A percentile compares a stretch with the other conserved stretches of the same genome.
Evolutionary conservation across 2,888 invertebrate species (phyloP).

Genomic region (Diplazon laetatorius): DNA sequence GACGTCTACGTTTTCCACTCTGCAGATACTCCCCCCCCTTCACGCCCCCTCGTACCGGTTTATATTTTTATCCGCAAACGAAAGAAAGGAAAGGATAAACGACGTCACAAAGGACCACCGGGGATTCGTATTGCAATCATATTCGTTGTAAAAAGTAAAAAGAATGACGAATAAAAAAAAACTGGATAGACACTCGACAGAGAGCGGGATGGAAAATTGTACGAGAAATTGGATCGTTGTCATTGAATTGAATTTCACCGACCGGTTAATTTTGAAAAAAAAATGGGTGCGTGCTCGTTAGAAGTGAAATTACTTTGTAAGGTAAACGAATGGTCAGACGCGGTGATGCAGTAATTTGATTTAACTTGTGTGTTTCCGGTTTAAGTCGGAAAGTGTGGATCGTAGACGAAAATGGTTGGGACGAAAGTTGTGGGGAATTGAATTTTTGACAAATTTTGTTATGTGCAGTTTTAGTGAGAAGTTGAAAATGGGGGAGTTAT

Average conservation of each 20-base stretch:
- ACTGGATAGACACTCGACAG: no score
- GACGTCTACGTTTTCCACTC: constrained; percentile 11
- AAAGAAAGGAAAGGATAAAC: constrained; percentile 13
- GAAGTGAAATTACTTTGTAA: neutral
- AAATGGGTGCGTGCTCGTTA: neutral
- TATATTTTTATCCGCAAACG: neutral
- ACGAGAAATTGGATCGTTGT: neutral
- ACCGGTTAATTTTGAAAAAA: neutral
- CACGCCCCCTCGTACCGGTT: no score
- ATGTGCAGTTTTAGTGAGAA: no score
- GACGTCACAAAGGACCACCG: constrained; percentile 23
- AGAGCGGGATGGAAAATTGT: neutral
- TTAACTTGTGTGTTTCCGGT: no score
- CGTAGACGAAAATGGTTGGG: no score
- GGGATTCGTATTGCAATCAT: constrained; percentile 20
- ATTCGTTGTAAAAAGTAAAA: neutral
- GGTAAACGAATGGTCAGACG: no score
- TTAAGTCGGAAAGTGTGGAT: no score
- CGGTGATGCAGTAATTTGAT: no score
- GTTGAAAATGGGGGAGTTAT: no score
- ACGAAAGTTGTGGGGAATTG: no score
- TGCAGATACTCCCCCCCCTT: neutral
- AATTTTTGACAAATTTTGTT: no score
- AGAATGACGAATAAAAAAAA: constrained; percentile 4
- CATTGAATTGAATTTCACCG: neutral